Conservation (phyloP, 2,797 vertebrate species). For the Eulemur albifrons region DNA sequence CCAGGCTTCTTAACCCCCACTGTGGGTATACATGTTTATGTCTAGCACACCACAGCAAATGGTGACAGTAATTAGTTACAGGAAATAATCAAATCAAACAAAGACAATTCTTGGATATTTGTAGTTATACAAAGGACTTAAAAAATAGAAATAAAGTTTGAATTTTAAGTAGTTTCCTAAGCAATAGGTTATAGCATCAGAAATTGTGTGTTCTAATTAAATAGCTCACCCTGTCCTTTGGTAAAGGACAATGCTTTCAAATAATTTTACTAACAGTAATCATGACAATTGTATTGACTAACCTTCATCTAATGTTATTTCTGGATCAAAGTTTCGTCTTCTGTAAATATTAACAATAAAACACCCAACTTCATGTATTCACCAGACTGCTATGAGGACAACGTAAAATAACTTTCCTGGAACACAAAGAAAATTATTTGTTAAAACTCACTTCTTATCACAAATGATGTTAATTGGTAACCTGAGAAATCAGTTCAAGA, state of each 20-base stretch:
- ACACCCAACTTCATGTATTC: background rate
- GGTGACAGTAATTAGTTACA: background rate
- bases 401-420: background rate
- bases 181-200: background rate
- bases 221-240: background rate
- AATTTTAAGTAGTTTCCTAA: background rate
- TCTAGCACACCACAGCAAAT: background rate
- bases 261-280: background rate
- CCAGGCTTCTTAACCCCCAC: background rate
- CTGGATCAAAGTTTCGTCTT: background rate
- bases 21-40: background rate
- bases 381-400: background rate
- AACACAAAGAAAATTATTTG: background rate
- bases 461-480: background rate
- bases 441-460: background rate
- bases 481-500: background rate
- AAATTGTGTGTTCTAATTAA: background rate
- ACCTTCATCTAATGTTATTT: background rate
- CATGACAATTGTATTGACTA: background rate
- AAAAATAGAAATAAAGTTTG: background rate
- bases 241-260: background rate
- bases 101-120: constrained; percentile 5
- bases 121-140: background rate
- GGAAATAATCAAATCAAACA: constrained; percentile 3
- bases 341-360: background rate